A percentile compares a stretch with the other conserved stretches of the same genome.
Evolutionary conservation across 92 coral and sea anemone genomes (phyloP).

Genomic region (Bergia sp.): DNA sequence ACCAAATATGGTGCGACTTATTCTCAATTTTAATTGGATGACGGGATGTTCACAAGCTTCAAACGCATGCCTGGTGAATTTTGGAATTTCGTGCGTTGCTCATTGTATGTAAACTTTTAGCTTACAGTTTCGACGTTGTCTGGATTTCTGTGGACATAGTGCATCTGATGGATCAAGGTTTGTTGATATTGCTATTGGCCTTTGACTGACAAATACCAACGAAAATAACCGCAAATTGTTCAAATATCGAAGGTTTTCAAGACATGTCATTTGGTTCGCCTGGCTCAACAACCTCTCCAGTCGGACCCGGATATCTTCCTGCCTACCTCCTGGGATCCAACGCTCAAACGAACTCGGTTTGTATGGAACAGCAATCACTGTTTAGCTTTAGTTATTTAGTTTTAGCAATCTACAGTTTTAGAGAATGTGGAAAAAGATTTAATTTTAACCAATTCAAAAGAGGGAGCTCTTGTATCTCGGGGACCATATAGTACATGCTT

Average conservation of each 20-base stretch:
- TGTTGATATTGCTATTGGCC: neutral
- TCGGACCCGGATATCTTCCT: constrained; percentile 82
- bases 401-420: too few species aligned
- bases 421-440: too few species aligned
- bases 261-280: constrained; percentile 60
- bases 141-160: neutral
- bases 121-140: neutral
- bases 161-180: constrained; percentile 35
- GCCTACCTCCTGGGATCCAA: constrained; percentile 92
- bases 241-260: constrained; percentile 29
- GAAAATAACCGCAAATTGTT: neutral
- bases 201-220: neutral
- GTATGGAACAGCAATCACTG: neutral
- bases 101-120: neutral
- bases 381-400: neutral
- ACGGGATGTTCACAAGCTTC: neutral
- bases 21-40: constrained; percentile 34
- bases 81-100: neutral
- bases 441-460: too few species aligned
- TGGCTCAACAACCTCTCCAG: constrained; percentile 44
- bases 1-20: neutral
- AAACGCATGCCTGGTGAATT: constrained; percentile 25
- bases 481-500: too few species aligned
- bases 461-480: too few species aligned
- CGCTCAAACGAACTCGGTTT: constrained; percentile 74